Evolutionary conservation across 2,888 invertebrate genomes (phyloP).

Genomic region (Cremastinae sp.): DNA sequence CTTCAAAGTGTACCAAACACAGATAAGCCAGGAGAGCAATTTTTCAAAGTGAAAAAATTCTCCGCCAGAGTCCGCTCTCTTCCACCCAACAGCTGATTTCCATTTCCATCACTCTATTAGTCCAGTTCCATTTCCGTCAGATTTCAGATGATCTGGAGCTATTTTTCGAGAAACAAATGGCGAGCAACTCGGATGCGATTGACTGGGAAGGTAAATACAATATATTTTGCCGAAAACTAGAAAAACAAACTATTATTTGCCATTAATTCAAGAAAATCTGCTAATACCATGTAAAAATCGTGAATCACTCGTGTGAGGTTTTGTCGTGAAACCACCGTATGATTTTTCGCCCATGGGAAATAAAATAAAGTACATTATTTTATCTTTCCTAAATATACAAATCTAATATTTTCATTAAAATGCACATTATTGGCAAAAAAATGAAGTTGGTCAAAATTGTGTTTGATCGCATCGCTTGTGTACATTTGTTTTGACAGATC

Average conservation of each 20-base stretch:
- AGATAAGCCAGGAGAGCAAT: too few relatives aligned
- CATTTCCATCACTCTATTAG: too few relatives aligned
- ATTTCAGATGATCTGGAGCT: constrained; percentile 45
- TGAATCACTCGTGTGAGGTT: too few relatives aligned
- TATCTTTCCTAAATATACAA: too few relatives aligned
- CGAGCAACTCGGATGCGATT: constrained; percentile 68
- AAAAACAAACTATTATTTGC: neutral
- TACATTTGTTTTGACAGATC: constrained; percentile 82
- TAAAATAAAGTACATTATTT: too few relatives aligned
- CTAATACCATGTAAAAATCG: neutral
- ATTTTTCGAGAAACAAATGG: constrained; percentile 67
- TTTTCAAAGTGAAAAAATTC: too few relatives aligned
- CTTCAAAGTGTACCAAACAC: too few relatives aligned
- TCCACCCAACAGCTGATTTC: too few relatives aligned
- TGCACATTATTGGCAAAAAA: neutral
- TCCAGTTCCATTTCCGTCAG: too few relatives aligned
- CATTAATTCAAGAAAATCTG: constrained; percentile 6
- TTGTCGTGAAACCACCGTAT: too few relatives aligned
- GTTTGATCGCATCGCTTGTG: neutral
- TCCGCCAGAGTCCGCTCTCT: too few relatives aligned
- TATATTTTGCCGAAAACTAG: constrained; percentile 29
- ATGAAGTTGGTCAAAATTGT: neutral
- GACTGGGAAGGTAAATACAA: constrained; percentile 74
- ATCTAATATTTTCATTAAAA: neutral
- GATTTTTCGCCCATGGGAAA: too few relatives aligned